These are phyloP conservation scores for Xiphophorus couchianus DNA, from an alignment of 2,113 vertebrate genomes.

Conservation along the genomic window DNA sequence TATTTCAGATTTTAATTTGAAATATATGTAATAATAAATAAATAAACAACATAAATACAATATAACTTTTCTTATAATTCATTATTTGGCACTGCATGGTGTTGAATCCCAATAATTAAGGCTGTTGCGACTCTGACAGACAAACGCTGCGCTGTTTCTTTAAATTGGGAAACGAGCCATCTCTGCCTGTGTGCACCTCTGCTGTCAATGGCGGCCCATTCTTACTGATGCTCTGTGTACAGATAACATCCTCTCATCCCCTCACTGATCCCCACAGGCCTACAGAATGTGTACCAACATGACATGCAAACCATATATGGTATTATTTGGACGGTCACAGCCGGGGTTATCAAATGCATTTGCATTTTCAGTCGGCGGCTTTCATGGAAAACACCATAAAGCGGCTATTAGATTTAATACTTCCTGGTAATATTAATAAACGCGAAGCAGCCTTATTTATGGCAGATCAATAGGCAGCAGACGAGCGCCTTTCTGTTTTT, in stretches of 20 bases:
- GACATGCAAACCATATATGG: constrained; percentile 28
- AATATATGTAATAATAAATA: neutral
- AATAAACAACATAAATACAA: neutral
- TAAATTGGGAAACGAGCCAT: constrained; percentile 66
- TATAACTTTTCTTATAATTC: neutral
- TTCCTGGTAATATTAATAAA: constrained; percentile 8
- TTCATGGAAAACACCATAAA: constrained; percentile 1
- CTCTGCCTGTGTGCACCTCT: constrained; percentile 58
- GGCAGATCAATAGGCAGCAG: constrained; percentile 27
- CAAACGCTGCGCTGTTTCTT: constrained; percentile 72
- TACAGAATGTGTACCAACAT: constrained; percentile 2
- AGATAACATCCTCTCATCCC: constrained; percentile 31
- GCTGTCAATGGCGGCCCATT: constrained; percentile 75
- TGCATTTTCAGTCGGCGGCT: constrained; percentile 16
- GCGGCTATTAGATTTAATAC: neutral
- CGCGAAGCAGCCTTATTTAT: neutral
- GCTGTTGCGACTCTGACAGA: constrained; percentile 28
- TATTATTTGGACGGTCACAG: constrained; percentile 19
- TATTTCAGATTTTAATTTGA: neutral
- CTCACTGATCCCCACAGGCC: constrained; percentile 7
- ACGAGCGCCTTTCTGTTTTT: constrained; percentile 14
- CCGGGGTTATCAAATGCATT: neutral
- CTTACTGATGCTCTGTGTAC: constrained; percentile 25
- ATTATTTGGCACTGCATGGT: neutral
- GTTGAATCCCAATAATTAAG: neutral